phyloP scores from a whole-genome alignment of 2,888 invertebrate genomes.

The Amiota mariae region DNA sequence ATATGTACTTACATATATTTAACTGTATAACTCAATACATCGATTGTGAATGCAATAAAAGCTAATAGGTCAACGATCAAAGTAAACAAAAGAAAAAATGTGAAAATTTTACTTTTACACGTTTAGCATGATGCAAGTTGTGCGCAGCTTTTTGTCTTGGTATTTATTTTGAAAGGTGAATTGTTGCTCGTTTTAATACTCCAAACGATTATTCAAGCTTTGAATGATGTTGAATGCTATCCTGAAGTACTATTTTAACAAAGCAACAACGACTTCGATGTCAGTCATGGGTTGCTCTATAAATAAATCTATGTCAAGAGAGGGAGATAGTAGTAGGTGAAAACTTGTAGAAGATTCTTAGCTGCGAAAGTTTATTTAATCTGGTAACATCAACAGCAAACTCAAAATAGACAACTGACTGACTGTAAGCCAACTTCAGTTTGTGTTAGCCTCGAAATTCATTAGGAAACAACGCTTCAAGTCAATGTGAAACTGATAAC shows the following conservation, averaged over 20 bases:
- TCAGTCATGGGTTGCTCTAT: not conserved
- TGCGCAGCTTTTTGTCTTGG: too few relatives aligned
- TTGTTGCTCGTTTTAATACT: too few relatives aligned
- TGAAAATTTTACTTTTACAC: not conserved
- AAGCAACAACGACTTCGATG: not conserved
- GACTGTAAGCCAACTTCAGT: not conserved
- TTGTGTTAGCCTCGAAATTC: slow-evolving; percentile 13
- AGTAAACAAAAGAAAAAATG: not conserved
- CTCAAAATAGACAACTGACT: too few relatives aligned
- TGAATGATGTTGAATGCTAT: too few relatives aligned
- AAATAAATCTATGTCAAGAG: slow-evolving; percentile 18
- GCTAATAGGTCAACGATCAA: not conserved
- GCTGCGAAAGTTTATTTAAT: not conserved
- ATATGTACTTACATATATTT: too few relatives aligned
- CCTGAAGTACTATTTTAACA: too few relatives aligned
- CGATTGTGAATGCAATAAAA: too few relatives aligned
- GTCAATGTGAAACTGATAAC: slow-evolving; percentile 19
- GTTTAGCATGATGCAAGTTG: too few relatives aligned
- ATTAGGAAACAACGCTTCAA: slow-evolving; percentile 19
- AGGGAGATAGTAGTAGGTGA: too few relatives aligned
- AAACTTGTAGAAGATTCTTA: too few relatives aligned
- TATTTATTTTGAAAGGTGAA: too few relatives aligned
- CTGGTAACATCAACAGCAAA: not conserved
- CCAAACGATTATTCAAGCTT: slow-evolving; percentile 4
- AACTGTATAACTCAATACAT: too few relatives aligned